A percentile compares a stretch with the other conserved stretches of the same genome.
These are phyloP conservation scores for Arvicanthis niloticus DNA, from an alignment of 2,113 vertebrate genomes.

Conservation along the genomic window DNA sequence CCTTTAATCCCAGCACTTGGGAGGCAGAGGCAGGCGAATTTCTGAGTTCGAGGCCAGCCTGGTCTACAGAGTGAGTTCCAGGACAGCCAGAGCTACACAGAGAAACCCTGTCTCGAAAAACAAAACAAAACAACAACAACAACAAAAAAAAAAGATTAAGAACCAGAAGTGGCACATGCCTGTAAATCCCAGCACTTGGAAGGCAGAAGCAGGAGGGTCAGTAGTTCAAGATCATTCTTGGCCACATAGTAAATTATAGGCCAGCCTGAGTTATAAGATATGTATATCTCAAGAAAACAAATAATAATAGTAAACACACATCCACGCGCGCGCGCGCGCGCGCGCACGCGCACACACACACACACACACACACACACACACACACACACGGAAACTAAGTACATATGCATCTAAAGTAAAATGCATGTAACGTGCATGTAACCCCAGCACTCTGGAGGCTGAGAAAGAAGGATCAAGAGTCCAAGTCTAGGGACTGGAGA, in stretches of 20 bases:
- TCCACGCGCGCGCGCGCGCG: too few species aligned
- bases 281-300: not conserved
- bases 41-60: too few species aligned
- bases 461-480: too few species aligned
- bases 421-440: not conserved
- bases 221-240: not conserved
- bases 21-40: not conserved
- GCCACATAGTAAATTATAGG: not conserved
- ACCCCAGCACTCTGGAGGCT: not conserved
- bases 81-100: too few species aligned
- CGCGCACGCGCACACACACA: too few species aligned
- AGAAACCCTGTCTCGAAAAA: too few species aligned
- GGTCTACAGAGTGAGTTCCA: too few species aligned
- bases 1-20: not conserved
- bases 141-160: not conserved
- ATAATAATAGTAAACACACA: not conserved
- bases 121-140: too few species aligned
- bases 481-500: too few species aligned
- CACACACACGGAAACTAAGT: not conserved
- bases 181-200: not conserved
- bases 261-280: not conserved
- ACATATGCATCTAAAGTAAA: constrained; percentile 12
- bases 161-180: not conserved
- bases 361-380: too few species aligned
- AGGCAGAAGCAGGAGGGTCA: not conserved